Evolutionary conservation across 2,888 invertebrate genomes (phyloP).

Genomic region (Nudaria mundana): DNA sequence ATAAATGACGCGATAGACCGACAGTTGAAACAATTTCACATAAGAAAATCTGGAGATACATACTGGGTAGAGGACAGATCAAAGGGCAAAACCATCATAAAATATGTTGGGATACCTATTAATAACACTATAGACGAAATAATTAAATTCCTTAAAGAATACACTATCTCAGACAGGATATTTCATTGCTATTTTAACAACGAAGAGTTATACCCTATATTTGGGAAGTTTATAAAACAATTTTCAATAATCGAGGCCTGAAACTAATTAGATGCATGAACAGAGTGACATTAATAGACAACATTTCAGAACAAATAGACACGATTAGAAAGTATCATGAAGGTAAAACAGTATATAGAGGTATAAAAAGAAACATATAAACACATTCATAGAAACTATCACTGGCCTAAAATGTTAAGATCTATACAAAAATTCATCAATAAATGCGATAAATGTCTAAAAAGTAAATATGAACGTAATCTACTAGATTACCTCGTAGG

Average conservation of each 20-base stretch:
- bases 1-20: conserved; percentile 31
- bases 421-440: conserved; percentile 32
- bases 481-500: no score
- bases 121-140: conserved; percentile 22
- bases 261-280: conserved; percentile 19
- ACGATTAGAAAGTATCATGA: conserved; percentile 6
- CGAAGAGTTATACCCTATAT: conserved; percentile 1
- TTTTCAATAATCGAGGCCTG: conserved; percentile 25
- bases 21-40: conserved; percentile 32
- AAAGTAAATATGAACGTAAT: conserved; percentile 33
- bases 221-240: conserved; percentile 16
- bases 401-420: conserved; percentile 14
- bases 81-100: conserved; percentile 7
- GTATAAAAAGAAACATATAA: conserved; percentile 12
- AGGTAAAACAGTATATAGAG: conserved; percentile 7
- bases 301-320: conserved; percentile 3
- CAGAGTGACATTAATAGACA: conserved; percentile 20
- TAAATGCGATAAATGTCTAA: conserved; percentile 28
- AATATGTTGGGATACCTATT: conserved; percentile 7
- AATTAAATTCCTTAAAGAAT: conserved; percentile 12
- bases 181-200: conserved; percentile 9
- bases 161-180: conserved; percentile 5
- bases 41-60: conserved; percentile 16
- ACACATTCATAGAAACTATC: conserved; percentile 1
- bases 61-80: conserved; percentile 27